Evolutionary conservation across 2,113 vertebrate genomes (phyloP).

Genomic region (Chaetops frenatus): DNA sequence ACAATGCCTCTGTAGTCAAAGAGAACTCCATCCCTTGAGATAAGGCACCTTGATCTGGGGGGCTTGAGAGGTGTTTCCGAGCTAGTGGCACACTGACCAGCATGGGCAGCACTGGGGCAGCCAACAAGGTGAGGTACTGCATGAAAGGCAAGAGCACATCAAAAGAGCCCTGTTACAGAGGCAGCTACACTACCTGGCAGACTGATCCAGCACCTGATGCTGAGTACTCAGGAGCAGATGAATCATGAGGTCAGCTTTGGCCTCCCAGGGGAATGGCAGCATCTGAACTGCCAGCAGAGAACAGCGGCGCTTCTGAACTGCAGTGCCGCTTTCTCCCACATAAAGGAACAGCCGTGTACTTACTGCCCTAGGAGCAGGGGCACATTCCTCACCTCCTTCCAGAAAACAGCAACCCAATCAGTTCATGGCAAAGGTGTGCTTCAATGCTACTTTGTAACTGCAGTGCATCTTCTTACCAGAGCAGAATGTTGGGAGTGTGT

Average conservation of each 20-base stretch:
- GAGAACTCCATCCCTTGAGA: neutral
- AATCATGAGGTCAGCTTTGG: neutral
- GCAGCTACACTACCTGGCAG: neutral
- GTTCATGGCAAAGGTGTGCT: accelerated
- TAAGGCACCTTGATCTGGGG: neutral
- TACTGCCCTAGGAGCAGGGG: accelerated
- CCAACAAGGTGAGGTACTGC: neutral
- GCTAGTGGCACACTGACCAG: neutral
- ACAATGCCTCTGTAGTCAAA: neutral
- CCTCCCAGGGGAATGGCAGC: neutral
- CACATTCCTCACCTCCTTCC: neutral
- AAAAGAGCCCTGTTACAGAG: neutral
- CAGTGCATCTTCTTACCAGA: accelerated
- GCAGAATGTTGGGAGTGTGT: neutral
- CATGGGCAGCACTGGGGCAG: accelerated
- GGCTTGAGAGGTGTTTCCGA: neutral
- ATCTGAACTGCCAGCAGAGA: neutral
- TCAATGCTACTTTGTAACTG: accelerated
- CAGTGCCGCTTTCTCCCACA: accelerated
- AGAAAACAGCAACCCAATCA: neutral
- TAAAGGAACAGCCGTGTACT: accelerated
- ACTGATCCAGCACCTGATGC: neutral
- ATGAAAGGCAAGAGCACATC: neutral
- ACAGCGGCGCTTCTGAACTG: accelerated
- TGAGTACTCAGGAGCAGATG: neutral